Percentiles rank a stretch among this genome's conserved stretches.
These are phyloP conservation scores for Sibirionetta formosa DNA, from an alignment of 2,797 vertebrate species.

Conservation along the genomic window DNA sequence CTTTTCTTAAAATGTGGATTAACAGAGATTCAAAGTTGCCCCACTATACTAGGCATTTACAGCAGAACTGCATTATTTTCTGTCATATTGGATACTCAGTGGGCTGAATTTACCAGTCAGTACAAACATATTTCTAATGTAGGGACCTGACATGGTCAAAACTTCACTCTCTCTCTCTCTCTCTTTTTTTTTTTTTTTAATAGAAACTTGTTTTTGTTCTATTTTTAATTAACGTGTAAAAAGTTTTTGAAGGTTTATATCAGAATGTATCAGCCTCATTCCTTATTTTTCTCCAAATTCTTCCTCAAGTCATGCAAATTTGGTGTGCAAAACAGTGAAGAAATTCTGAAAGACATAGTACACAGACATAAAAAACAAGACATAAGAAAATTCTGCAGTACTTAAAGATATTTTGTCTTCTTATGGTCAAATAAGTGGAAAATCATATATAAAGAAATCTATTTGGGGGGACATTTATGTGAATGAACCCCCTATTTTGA, in stretches of 20 bases:
- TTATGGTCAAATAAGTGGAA: background rate
- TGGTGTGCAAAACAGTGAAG: background rate
- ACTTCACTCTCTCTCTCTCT: background rate
- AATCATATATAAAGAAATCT: background rate
- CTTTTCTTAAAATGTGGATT: background rate
- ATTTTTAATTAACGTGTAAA: background rate
- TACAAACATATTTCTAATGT: background rate
- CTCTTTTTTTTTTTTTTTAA: no score
- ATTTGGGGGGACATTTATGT: background rate
- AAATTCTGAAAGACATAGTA: background rate
- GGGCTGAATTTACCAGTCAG: background rate
- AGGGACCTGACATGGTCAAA: background rate
- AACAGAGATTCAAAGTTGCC: background rate
- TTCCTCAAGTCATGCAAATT: background rate
- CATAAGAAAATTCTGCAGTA: background rate
- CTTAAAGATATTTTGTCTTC: background rate
- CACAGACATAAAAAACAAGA: background rate
- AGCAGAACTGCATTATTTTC: background rate
- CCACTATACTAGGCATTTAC: background rate
- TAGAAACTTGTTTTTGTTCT: no score
- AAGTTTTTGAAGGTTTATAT: background rate
- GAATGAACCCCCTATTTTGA: background rate
- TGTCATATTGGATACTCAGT: background rate
- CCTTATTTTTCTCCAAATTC: background rate
- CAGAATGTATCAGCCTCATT: no score